Evolutionary conservation across 1,140 invertebrate genomes (phyloP), one percentile per base, ranked within the genome.

Genomic region (Pinna nobilis): DNA sequence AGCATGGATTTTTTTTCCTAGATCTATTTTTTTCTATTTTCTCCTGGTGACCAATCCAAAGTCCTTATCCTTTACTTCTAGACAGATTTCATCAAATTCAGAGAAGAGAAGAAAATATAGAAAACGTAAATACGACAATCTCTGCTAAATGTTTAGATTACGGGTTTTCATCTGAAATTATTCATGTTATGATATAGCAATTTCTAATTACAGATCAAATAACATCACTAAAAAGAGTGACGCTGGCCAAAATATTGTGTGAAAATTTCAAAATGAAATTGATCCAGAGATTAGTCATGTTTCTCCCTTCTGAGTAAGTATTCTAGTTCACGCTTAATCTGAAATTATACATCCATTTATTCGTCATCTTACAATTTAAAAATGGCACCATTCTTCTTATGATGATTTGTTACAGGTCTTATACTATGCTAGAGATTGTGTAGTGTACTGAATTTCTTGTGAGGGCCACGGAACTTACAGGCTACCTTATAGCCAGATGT

Each of bases 211-310:
- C 13, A 57, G 53, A 57, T 15, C 53, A 57, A 33, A 30, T 57
- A n/a, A 57, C 30, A n/a, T 30, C 53, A 57, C 33, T 57, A 3
- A 30, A 33, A 15, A 13, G 53, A 33, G 37, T 57, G 53, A 33
- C 53, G 30, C 28, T 57, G 53, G 53, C 53, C 20, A 57, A 57
- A 33, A 57, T 57, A 32, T 33, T 57, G 30, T 57, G 53, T 57
- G 37, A 32, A 18, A 57, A 57, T 33, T 33, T 57, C 6, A 33
- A 57, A n/a, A 33, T 57, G 18, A 33, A 57, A 33, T n/a, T 15
- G 20, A 57, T 57, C 37, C 53, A 57, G 37, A 30, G 37, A 13
- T 18, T 30, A 57, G 53, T 57, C 13, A 57, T 57, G 53, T 57
- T 57, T n/a, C 30, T 57, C 0, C 53, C 53, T 13, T 57, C 53